Percentiles rank a stretch among this genome's conserved stretches.
Conservation (phyloP, 64 coral and sea anemone genomes). For the Porites australiensis region DNA sequence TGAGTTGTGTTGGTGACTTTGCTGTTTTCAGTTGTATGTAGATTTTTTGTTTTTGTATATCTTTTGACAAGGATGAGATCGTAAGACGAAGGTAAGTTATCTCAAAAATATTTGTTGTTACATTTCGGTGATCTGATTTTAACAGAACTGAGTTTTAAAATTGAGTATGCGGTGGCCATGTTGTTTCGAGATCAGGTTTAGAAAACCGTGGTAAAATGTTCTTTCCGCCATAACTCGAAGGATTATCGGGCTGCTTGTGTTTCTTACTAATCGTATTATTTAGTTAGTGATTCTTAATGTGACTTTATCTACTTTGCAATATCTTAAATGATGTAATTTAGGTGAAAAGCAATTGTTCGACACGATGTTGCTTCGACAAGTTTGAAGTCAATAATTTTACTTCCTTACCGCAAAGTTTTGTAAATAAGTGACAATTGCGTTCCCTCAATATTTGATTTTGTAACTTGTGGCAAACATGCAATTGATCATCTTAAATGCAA, state of each 20-base stretch:
- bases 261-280: not conserved
- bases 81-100: slow-evolving; percentile 29
- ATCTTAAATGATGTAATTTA: not conserved
- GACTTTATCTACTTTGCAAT: not conserved
- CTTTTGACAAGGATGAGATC: slow-evolving; percentile 7
- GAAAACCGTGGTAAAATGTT: not conserved
- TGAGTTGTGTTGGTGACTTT: slow-evolving; percentile 35
- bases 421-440: not conserved
- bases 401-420: not conserved
- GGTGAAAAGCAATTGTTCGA: not conserved
- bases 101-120: not conserved
- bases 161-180: slow-evolving; percentile 57
- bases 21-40: slow-evolving; percentile 33
- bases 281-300: not conserved
- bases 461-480: not conserved
- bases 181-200: slow-evolving; percentile 33
- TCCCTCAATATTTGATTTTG: not conserved
- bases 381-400: not conserved
- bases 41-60: slow-evolving; percentile 33
- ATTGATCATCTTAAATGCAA: not conserved
- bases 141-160: not conserved
- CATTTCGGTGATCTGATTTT: not conserved
- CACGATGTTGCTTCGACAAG: not conserved
- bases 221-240: not conserved
- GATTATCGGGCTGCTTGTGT: not conserved